Conservation (phyloP, 1,140 invertebrate genomes). For the Phortica variegata region DNA sequence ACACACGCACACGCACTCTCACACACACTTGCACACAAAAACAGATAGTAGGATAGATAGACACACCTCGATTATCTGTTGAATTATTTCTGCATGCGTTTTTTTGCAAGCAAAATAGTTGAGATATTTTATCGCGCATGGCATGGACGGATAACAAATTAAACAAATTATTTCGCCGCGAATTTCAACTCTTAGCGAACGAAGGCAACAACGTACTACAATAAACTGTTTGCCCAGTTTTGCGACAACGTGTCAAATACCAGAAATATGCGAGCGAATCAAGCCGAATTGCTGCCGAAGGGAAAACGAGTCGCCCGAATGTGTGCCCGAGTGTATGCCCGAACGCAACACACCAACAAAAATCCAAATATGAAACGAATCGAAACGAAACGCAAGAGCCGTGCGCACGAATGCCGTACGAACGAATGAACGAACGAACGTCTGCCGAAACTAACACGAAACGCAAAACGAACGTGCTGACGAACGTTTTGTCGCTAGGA, state of each 20-base stretch:
- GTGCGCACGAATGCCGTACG: conserved; percentile 3
- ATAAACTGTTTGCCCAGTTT: conserved; percentile 25
- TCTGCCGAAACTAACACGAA: conserved; percentile 3
- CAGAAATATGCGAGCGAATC: too few relatives aligned
- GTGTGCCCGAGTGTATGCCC: too few relatives aligned
- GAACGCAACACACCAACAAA: conserved; percentile 7
- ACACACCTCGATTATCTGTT: conserved; percentile 54
- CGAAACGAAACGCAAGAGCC: neutral
- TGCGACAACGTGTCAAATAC: conserved; percentile 24
- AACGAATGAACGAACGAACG: conserved; percentile 14
- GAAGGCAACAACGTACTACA: conserved; percentile 27
- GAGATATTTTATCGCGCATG: conserved; percentile 58
- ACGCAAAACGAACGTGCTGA: too few relatives aligned
- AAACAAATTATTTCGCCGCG: conserved; percentile 53
- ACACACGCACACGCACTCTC: neutral
- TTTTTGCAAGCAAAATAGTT: conserved; percentile 58
- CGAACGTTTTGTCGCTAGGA: too few relatives aligned
- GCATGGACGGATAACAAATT: conserved; percentile 57
- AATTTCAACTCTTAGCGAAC: conserved; percentile 45
- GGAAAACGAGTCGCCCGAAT: too few relatives aligned
- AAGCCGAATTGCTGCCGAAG: neutral
- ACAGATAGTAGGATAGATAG: too few relatives aligned
- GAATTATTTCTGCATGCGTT: conserved; percentile 56
- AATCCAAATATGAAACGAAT: neutral
- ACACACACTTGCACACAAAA: conserved; percentile 10